A percentile compares a stretch with the other conserved stretches of the same genome.
Conservation (phyloP, 2,888 invertebrate genomes). For the Drosophila borealis region DNA sequence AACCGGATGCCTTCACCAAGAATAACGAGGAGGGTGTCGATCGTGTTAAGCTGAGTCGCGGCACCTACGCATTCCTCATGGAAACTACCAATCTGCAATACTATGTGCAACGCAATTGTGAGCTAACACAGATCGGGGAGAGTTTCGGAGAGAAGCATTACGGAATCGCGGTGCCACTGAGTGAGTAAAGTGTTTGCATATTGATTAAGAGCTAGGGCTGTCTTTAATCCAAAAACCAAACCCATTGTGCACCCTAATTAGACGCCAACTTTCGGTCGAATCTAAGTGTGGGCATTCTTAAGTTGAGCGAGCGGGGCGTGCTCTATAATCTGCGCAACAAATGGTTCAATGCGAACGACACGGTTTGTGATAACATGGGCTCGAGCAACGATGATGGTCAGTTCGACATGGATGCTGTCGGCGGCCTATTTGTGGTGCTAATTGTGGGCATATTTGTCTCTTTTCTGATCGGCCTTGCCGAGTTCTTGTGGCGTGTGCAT, state of each 20-base stretch:
- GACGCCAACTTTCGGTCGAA: conserved; percentile 91
- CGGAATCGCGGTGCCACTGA: conserved; percentile 95
- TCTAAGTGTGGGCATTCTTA: conserved; percentile 95
- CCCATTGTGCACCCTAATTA: conserved; percentile 80
- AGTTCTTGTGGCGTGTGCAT: conserved; percentile 94
- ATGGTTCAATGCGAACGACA: conserved; percentile 93
- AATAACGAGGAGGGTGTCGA: conserved; percentile 94
- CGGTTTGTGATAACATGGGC: conserved; percentile 56
- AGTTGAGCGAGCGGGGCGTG: conserved; percentile 94
- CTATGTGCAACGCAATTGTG: conserved; percentile 91
- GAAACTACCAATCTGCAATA: conserved; percentile 98
- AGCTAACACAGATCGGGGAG: conserved; percentile 91
- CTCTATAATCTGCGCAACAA: conserved; percentile 92
- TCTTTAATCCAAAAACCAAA: not conserved
- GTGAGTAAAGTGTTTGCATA: conserved; percentile 86
- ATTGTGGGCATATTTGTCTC: conserved; percentile 90
- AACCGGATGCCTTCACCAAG: conserved; percentile 91
- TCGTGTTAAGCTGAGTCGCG: conserved; percentile 90
- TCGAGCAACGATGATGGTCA: conserved; percentile 30
- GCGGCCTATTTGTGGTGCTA: conserved; percentile 94
- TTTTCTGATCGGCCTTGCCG: conserved; percentile 90
- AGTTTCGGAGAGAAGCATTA: conserved; percentile 96
- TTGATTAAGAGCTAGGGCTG: too few relatives aligned
- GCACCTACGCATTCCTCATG: conserved; percentile 96
- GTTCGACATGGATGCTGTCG: conserved; percentile 86